Conservation (phyloP, 2,113 vertebrate species). For the Apus apus region DNA sequence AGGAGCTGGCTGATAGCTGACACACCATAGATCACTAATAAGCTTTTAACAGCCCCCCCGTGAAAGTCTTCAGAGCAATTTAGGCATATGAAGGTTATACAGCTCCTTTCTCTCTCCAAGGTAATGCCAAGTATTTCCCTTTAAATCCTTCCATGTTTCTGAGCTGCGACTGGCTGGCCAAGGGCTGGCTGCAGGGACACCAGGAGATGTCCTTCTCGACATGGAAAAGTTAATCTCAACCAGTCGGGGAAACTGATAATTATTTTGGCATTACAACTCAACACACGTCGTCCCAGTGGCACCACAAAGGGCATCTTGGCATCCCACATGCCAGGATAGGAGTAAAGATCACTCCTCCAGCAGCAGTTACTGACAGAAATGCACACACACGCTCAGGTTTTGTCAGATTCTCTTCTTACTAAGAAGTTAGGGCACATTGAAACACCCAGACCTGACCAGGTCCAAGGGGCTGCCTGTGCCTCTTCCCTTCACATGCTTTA, state of each 20-base stretch:
- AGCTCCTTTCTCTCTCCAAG: background rate
- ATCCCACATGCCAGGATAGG: background rate
- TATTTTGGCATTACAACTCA: background rate
- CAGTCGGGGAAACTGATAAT: background rate
- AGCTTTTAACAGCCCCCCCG: background rate
- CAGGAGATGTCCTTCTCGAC: background rate
- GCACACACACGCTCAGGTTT: background rate
- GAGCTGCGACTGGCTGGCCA: conserved; percentile 37
- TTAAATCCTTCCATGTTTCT: conserved; percentile 11
- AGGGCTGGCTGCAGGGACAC: background rate
- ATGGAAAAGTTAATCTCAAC: background rate
- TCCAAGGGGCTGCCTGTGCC: background rate
- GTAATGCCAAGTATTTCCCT: conserved; percentile 5
- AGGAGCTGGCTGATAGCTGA: background rate
- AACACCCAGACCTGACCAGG: background rate
- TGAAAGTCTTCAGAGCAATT: background rate
- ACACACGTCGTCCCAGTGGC: accelerated
- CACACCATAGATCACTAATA: background rate
- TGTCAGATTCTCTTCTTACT: background rate
- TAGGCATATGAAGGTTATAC: accelerated
- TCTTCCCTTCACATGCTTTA: background rate
- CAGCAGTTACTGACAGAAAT: background rate
- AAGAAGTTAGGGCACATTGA: background rate
- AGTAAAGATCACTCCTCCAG: background rate
- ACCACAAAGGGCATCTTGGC: background rate